Conservation (phyloP, 1,140 invertebrate species). For the Platorchestia sp. region DNA sequence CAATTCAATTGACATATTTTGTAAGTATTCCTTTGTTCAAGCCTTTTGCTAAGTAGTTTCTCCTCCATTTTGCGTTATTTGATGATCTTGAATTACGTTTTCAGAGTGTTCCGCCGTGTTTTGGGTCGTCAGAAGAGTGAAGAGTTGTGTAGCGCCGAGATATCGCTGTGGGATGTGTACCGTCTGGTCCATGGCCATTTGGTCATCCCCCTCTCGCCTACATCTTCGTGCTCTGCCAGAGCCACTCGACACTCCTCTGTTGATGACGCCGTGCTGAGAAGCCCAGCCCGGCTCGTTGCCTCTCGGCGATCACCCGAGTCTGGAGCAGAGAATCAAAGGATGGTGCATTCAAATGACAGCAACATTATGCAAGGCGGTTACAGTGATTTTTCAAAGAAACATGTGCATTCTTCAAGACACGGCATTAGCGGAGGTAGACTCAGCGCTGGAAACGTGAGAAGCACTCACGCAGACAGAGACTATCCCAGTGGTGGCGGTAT, state of each 20-base stretch:
- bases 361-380: background rate
- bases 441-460: background rate
- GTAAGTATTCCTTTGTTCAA: too few species aligned
- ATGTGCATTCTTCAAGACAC: background rate
- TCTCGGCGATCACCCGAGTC: background rate
- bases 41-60: too few species aligned
- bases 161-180: conserved; percentile 41
- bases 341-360: background rate
- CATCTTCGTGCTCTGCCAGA: background rate
- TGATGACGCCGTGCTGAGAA: background rate
- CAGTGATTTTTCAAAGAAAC: background rate
- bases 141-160: conserved; percentile 16
- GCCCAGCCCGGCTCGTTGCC: background rate
- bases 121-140: conserved; percentile 24
- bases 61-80: too few species aligned
- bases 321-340: background rate
- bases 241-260: background rate
- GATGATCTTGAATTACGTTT: background rate
- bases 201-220: background rate
- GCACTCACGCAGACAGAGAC: background rate
- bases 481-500: background rate
- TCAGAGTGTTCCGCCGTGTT: conserved; percentile 25
- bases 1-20: too few species aligned
- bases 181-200: conserved; percentile 14
- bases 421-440: background rate